Evolutionary conservation across 2,113 vertebrate genomes (phyloP).

Genomic region (Muntiacus reevesi): DNA sequence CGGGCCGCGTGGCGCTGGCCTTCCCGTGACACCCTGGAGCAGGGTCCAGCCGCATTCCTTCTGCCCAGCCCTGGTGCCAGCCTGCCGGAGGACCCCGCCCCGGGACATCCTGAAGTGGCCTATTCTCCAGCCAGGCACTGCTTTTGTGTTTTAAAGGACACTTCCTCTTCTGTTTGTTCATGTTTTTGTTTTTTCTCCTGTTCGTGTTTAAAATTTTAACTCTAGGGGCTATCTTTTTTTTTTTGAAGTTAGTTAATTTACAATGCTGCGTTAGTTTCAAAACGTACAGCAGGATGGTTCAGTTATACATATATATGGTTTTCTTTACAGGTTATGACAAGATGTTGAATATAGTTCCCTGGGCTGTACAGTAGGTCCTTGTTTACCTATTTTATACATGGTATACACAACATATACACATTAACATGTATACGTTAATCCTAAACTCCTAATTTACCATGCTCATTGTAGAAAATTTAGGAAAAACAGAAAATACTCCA

Average conservation of each 20-base stretch:
- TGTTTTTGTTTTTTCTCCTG: not conserved
- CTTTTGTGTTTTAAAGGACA: conserved; percentile 39
- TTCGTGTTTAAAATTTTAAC: not conserved
- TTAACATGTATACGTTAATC: not conserved
- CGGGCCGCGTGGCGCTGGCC: not conserved
- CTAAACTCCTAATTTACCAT: not conserved
- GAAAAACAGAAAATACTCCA: not conserved
- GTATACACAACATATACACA: not conserved
- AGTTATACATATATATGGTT: not conserved
- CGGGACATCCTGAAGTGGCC: conserved; percentile 48
- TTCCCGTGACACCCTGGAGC: not conserved
- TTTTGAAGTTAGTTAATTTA: not conserved
- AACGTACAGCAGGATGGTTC: not conserved
- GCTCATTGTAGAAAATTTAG: not conserved
- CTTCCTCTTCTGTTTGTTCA: not conserved
- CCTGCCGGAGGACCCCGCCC: conserved; percentile 10
- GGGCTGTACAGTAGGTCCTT: not conserved
- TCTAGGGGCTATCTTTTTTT: conserved; percentile 32
- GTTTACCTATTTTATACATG: not conserved
- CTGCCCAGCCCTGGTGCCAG: conserved; percentile 50
- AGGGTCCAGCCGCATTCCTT: conserved; percentile 41
- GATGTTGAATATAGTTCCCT: not conserved
- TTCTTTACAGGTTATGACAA: not conserved
- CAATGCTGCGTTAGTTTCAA: not conserved
- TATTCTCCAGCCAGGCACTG: conserved; percentile 31